A percentile compares a stretch with the other conserved stretches of the same genome.
These are phyloP conservation scores for Cladorhizidae sp. DNA, from an alignment of 37 sponge, comb jelly and placozoan species.

Conservation along the genomic window DNA sequence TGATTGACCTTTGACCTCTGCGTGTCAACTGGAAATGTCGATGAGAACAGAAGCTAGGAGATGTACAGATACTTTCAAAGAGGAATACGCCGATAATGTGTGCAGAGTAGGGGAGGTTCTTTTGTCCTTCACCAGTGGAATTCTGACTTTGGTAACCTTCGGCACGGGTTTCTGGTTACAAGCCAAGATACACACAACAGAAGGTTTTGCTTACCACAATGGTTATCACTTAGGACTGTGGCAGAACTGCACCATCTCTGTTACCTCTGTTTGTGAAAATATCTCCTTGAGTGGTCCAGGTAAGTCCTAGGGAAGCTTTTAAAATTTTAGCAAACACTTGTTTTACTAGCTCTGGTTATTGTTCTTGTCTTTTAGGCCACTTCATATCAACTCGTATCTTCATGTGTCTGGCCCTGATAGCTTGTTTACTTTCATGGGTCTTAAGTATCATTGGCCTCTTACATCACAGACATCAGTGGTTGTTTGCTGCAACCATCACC, in stretches of 20 bases:
- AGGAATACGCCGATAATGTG: slow-evolving; percentile 30
- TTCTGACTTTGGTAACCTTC: slow-evolving; percentile 45
- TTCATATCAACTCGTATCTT: slow-evolving; percentile 26
- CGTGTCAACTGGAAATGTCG: not conserved
- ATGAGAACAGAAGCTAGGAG: not conserved
- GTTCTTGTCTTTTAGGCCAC: not conserved
- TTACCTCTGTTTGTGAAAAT: not conserved
- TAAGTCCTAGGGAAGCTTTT: not conserved
- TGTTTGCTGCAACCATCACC: slow-evolving; percentile 6
- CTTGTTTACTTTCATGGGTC: slow-evolving; percentile 43
- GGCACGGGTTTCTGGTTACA: slow-evolving; percentile 48
- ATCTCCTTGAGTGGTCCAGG: slow-evolving; percentile 7
- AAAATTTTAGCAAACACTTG: not conserved
- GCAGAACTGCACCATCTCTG: slow-evolving; percentile 42
- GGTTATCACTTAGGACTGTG: slow-evolving; percentile 46
- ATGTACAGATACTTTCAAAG: slow-evolving; percentile 23
- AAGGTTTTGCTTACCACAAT: slow-evolving; percentile 4
- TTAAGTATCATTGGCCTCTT: slow-evolving; percentile 47
- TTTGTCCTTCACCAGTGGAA: slow-evolving; percentile 45
- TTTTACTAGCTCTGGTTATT: slow-evolving; percentile 5
- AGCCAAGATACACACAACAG: not conserved
- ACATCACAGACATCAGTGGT: slow-evolving; percentile 29
- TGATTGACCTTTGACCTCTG: not conserved
- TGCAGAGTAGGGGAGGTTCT: slow-evolving; percentile 62
- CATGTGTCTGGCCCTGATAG: slow-evolving; percentile 38